Base-by-base conservation (phyloP, 2,888 invertebrate genomes). In the Oeneis ivallda region DNA sequence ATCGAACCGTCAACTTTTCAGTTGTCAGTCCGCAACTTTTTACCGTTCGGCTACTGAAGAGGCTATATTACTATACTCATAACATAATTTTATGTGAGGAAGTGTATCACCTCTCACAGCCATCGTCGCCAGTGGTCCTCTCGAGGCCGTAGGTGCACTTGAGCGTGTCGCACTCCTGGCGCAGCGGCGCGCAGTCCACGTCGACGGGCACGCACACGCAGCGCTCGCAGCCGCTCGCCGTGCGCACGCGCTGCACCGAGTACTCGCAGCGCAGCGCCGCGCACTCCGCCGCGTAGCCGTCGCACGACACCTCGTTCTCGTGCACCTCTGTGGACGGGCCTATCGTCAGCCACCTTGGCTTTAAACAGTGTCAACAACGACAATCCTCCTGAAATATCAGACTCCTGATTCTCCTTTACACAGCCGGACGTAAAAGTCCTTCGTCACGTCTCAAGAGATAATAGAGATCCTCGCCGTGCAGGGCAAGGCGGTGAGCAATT, bases 111-210 rank as follows among this genome's bases (percentile, higher is more conserved):
- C 81, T 83, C 49, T 81, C 79, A 66, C 90, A 90, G 39, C 84
- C 84, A 10, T 85, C 80, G 1, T 71, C 64, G 2, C 76, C 83
- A 1, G 59, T 66, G 9, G 56, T 62, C 61, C 71, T 93, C 65
- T 94, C 93, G 2, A 95, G 85, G 8, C 96, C 97, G 77, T 95
- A 96, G 0, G 94, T 93, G 81, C 97, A 97, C 50, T 92, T 92
- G n/a, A 96, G 81, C 0, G 84, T 83, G 0, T 86, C 87, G 79
- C 97, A 97, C 74, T 95, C 94, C 37, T 92, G 92, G 39, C 85
- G 89, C 68, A 93, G 93, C 60, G 82, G 85, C 50, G 89, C 92
- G 77, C 96, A 96, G 69, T 87, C 87, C 64, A 87, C 87, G 53
- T 76, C 76, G 10, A 74, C 72, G 13, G 70, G 73, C 57, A 78